Percentiles rank a stretch among this genome's conserved stretches.
phyloP scores from a whole-genome alignment of 2,113 vertebrate genomes.

The Barbus barbus region DNA sequence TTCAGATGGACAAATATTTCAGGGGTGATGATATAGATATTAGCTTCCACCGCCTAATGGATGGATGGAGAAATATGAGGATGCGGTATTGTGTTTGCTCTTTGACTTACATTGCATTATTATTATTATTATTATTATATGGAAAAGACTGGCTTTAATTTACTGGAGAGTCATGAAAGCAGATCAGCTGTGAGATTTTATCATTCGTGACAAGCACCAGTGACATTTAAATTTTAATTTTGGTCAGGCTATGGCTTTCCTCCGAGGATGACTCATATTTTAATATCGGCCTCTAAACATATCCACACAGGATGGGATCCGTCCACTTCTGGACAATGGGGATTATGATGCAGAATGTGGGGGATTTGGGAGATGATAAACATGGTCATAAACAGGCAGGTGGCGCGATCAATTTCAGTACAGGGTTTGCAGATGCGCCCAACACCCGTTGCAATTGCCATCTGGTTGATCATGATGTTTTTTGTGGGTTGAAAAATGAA shows the following conservation, averaged over 20 bases:
- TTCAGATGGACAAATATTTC: constrained; percentile 28
- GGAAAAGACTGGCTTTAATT: too few species aligned
- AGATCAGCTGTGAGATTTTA: background rate
- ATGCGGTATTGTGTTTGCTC: background rate
- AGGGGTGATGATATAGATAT: constrained; percentile 34
- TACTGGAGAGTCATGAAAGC: background rate
- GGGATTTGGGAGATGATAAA: constrained; percentile 38
- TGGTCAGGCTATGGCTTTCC: background rate
- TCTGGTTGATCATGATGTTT: background rate
- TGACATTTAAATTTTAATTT: background rate
- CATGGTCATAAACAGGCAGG: constrained; percentile 14
- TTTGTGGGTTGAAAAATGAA: background rate
- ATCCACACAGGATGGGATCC: constrained; percentile 23
- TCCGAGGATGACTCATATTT: background rate
- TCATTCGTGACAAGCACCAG: background rate
- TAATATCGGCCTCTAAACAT: constrained; percentile 22
- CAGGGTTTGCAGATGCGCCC: background rate
- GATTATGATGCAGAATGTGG: constrained; percentile 48
- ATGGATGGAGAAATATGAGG: background rate
- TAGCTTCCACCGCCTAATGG: constrained; percentile 22
- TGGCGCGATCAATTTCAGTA: background rate
- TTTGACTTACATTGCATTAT: background rate
- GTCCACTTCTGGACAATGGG: background rate
- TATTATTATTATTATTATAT: background rate
- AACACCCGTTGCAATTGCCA: too few species aligned